Evolutionary conservation across 1,140 invertebrate species (phyloP), one percentile per base, ranked within the genome.

Genomic region (Drosophila mauritiana): DNA sequence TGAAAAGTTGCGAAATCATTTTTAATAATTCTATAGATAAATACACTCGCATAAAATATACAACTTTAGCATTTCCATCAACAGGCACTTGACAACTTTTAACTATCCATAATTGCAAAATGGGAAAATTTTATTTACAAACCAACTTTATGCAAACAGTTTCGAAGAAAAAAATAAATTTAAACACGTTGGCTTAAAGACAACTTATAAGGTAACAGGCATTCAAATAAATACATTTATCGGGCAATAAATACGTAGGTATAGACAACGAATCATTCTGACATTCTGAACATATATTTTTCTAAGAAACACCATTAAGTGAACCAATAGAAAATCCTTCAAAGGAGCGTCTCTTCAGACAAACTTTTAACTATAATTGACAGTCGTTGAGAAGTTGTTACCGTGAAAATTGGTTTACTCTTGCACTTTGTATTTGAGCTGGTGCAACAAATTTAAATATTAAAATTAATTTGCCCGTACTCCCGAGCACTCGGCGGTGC

Each of bases 1-100:
- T 73, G 42, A 73, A 84, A 84, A 85, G 81, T 85, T 84, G 79
- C 34, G 57, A 84, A 83, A 80, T 62, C 42, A 68, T 77, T 80
- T 73, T 80, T 80, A 45, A 55, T 51, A 70, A 64, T 52, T 73
- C 45, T 61, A 59, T 75, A 57, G 25, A 56, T 67, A 67, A 68
- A 67, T 48, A 57, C 36, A 51, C 59, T 59, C 27, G 12, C 17
- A 43, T 40, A 63, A 57, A 31, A 36, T 48, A 27, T 55, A 46
- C 43, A 51, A 46, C 39, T 43, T 46, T 58, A 68, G 53, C 37
- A 53, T 58, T 62, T 67, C 40, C 39, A 62, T 58, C 43, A 83
- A 59, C 56, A 69, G 58, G 34, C 36, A 52, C 65, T 70, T 70
- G 65, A 63, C 43, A 63, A 49, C 69, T 73, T 61, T 52, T 20